A percentile compares a stretch with the other conserved stretches of the same genome.
Evolutionary conservation across 2,797 vertebrate genomes (phyloP).

Genomic region (Acropternis orthonyx): DNA sequence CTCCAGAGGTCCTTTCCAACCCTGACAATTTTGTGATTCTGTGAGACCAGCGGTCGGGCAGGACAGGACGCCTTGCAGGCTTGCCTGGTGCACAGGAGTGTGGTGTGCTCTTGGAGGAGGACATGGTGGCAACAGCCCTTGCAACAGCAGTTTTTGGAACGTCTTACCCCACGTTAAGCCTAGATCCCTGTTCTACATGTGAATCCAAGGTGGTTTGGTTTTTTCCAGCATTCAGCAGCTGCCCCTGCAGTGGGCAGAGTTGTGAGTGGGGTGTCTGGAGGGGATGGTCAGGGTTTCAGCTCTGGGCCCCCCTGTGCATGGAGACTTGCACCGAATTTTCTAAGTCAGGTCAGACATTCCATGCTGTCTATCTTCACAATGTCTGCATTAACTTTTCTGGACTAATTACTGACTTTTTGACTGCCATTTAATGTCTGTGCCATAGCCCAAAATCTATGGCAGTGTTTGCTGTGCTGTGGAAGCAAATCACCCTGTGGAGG

Average conservation of each 20-base stretch:
- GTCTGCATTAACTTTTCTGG: neutral
- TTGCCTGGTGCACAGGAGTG: accelerated
- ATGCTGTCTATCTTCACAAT: neutral
- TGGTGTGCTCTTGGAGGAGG: too few species aligned
- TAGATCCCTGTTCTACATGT: neutral
- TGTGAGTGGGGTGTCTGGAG: neutral
- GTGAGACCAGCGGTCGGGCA: neutral
- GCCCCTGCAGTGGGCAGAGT: neutral
- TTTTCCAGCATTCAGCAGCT: neutral
- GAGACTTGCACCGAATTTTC: accelerated
- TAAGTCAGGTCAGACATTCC: neutral
- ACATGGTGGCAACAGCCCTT: accelerated
- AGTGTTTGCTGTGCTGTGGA: neutral
- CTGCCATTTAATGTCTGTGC: neutral
- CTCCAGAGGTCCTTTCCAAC: neutral
- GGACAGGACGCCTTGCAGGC: too few species aligned
- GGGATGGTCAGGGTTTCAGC: accelerated
- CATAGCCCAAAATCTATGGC: neutral
- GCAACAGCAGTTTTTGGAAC: neutral
- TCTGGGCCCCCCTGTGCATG: accelerated
- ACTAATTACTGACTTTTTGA: neutral
- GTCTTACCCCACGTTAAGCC: neutral
- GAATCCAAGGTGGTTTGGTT: neutral
- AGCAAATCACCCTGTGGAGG: neutral
- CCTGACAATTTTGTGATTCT: neutral